Base-by-base conservation (phyloP, 2,888 invertebrate genomes). In the Sturmia bella region DNA sequence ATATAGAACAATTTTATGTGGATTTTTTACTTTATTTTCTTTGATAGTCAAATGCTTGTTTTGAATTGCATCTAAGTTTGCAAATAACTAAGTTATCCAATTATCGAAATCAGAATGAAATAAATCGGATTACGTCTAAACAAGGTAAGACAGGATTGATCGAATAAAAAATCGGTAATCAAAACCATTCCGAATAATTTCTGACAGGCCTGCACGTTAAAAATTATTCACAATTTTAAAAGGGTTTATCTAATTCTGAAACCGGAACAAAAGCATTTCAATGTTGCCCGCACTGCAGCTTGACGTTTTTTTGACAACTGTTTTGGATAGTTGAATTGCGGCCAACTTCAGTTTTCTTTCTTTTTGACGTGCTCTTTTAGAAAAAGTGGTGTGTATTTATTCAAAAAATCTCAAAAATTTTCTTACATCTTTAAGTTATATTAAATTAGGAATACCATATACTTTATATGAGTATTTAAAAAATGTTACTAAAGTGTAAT, bases 321-420 rank as follows among this genome's bases (percentile, higher is more conserved):
- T 21, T 61, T 72, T 50, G 21, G 77, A 43, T 41, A 57, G n/a
- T 59, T 64, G 4, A 43, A 86, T 64, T 77, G 85, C 84, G 54
- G 74, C 88, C 86, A 87, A 89, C 88, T 89, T 89, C 87, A 69
- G 74, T 63, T 85, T 85, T 86, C 88, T 88, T 89, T 89, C 89
- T 89, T 88, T 89, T 89, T 89, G 88, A 88, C 88, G 88, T 89
- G 88, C 88, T 87, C 87, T 86, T 87, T 86, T 86, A 86, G 85
- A 85, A 86, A 85, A 86, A 87, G 87, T 86, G 88, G 89, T 89
- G 86, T 86, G 89, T 89, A 86, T 85, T 85, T 84, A 69, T 84
- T 80, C 27, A 12, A 39, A 63, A 86, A 88, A 89, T 89, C 88
- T 66, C n/a, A 27, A 83, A 86, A 84, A 86, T 85, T 88, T 80